Conservation (phyloP, 2,888 invertebrate species). For the Archips xylosteana region DNA sequence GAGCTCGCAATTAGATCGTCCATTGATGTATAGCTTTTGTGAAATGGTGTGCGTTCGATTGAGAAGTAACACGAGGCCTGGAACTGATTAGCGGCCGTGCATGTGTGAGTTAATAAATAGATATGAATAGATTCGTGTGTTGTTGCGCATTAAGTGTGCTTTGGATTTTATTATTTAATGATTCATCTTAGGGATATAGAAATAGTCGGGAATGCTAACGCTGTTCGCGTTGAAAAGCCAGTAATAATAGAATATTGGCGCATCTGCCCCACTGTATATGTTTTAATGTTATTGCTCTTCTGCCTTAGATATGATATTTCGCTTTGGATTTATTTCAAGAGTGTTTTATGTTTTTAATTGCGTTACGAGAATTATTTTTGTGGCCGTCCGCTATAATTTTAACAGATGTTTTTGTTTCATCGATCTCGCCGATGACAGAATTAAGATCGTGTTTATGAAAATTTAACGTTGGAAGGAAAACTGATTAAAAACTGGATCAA, state of each 20-base stretch:
- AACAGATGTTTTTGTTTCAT: conserved; percentile 78
- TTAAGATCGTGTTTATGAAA: conserved; percentile 78
- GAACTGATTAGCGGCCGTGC: conserved; percentile 78
- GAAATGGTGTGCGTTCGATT: conserved; percentile 67
- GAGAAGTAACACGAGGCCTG: conserved; percentile 75
- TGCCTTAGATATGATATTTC: conserved; percentile 71
- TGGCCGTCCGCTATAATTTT: conserved; percentile 73
- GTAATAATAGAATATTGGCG: conserved; percentile 85
- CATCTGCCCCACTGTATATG: conserved; percentile 81
- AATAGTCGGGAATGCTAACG: conserved; percentile 83
- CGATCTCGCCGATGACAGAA: conserved; percentile 79
- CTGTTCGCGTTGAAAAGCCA: conserved; percentile 80
- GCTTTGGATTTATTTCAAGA: conserved; percentile 77
- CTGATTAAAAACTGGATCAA: conserved; percentile 56
- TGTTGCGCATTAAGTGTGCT: conserved; percentile 83
- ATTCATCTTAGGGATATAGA: conserved; percentile 85
- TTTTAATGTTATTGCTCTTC: conserved; percentile 82
- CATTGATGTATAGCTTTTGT: conserved; percentile 77
- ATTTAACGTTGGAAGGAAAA: conserved; percentile 67
- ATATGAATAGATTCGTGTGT: conserved; percentile 77
- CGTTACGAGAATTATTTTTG: conserved; percentile 77
- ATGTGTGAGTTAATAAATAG: conserved; percentile 75
- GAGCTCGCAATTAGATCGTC: conserved; percentile 79
- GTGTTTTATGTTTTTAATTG: conserved; percentile 83
- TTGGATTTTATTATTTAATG: conserved; percentile 86